Evolutionary conservation across 2,113 vertebrate genomes (phyloP).

Genomic region (Bubo bubo): DNA sequence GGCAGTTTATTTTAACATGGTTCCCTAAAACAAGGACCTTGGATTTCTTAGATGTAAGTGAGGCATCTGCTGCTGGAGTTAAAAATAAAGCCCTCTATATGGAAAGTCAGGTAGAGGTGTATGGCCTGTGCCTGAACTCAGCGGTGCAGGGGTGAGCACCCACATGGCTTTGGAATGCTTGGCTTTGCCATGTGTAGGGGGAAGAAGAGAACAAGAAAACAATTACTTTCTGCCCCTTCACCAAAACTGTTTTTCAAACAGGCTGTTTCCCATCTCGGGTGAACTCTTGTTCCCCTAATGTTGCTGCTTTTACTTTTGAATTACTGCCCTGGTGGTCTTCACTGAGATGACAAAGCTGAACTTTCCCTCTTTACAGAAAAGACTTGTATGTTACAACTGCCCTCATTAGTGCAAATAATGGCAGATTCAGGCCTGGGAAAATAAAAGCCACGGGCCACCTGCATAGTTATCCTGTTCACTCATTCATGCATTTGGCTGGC

Average conservation of each 20-base stretch:
- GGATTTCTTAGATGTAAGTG: not conserved
- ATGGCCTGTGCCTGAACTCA: slow-evolving; percentile 18
- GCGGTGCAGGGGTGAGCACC: not conserved
- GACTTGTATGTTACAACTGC: slow-evolving; percentile 22
- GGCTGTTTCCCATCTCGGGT: not conserved
- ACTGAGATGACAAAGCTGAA: slow-evolving; percentile 36
- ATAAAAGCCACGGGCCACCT: slow-evolving; percentile 57
- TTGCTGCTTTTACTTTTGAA: slow-evolving; percentile 28
- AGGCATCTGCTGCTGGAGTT: not conserved
- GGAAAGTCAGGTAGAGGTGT: not conserved
- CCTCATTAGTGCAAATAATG: slow-evolving; percentile 65
- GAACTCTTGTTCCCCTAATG: slow-evolving; percentile 35
- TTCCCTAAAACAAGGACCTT: not conserved
- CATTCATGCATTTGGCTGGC: slow-evolving; percentile 56
- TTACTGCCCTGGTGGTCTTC: slow-evolving; percentile 57
- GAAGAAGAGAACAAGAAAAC: not conserved
- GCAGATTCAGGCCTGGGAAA: slow-evolving; percentile 45
- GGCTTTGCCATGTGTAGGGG: not conserved
- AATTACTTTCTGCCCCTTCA: slow-evolving; percentile 23
- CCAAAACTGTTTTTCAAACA: not conserved
- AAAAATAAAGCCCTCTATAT: not conserved
- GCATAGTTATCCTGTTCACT: slow-evolving; percentile 57
- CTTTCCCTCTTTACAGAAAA: not conserved
- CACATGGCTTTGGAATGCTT: not conserved
- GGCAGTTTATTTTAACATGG: not conserved